Percentiles rank a stretch among this genome's conserved stretches.
Conservation (phyloP, 2,113 vertebrate species). For the Chaetura pelagica region DNA sequence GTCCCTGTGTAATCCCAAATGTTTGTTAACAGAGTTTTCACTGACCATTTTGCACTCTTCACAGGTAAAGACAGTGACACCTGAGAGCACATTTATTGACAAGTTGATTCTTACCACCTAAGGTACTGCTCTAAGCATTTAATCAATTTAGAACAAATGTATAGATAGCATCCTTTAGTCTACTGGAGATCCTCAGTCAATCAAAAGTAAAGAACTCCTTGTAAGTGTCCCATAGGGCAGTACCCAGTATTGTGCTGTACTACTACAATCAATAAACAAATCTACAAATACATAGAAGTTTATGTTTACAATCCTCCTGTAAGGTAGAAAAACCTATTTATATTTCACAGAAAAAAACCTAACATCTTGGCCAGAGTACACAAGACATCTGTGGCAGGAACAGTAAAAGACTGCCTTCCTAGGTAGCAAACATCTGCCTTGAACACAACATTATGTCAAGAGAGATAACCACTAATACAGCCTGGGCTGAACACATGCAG, state of each 20-base stretch:
- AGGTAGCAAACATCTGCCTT: not conserved
- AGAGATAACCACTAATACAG: slow-evolving; percentile 2
- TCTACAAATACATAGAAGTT: not conserved
- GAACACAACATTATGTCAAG: not conserved
- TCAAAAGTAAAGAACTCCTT: not conserved
- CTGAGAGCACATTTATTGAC: not conserved
- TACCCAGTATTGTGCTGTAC: not conserved
- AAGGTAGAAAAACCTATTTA: not conserved
- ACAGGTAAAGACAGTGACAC: not conserved
- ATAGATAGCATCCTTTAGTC: not conserved
- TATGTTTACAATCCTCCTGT: not conserved
- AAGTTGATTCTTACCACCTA: not conserved
- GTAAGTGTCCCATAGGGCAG: not conserved
- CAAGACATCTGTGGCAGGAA: not conserved
- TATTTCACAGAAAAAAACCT: not conserved
- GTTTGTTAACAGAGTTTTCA: not conserved
- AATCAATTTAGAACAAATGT: not conserved
- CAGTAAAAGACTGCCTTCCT: not conserved
- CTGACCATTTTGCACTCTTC: not conserved
- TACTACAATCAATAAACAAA: not conserved
- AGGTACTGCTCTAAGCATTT: not conserved
- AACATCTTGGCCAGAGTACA: not conserved
- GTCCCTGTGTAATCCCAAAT: not conserved
- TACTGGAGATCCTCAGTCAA: not conserved
- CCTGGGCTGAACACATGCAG: not conserved